Conservation (phyloP, 2,888 invertebrate genomes). For the Napeogenes inachia region DNA sequence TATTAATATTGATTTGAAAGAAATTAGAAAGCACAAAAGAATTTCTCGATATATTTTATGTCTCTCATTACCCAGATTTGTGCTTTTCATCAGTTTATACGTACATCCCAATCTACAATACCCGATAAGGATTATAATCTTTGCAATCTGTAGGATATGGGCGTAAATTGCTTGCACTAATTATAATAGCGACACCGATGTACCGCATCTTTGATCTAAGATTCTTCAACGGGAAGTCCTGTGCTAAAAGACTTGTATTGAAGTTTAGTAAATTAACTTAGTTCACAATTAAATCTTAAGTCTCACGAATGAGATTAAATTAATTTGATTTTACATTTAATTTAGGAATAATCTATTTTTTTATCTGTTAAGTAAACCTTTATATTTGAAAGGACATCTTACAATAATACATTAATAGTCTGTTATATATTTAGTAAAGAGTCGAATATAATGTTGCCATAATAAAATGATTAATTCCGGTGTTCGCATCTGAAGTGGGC, state of each 20-base stretch:
- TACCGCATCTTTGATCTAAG: conserved; percentile 36
- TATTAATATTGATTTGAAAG: conserved; percentile 12
- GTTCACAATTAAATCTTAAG: conserved; percentile 28
- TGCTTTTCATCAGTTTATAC: conserved; percentile 26
- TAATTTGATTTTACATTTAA: conserved; percentile 11
- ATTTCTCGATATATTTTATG: conserved; percentile 26
- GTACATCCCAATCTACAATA: conserved; percentile 11
- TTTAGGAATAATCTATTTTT: too few relatives aligned
- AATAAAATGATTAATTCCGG: conserved; percentile 24
- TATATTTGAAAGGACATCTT: too few relatives aligned
- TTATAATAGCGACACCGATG: conserved; percentile 3
- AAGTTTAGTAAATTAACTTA: conserved; percentile 31
- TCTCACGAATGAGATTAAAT: conserved; percentile 20
- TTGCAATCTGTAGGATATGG: neutral
- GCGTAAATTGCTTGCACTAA: conserved; percentile 5
- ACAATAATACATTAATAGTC: too few relatives aligned
- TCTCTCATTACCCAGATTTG: conserved; percentile 30
- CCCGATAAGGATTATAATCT: neutral
- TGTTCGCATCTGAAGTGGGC: conserved; percentile 12
- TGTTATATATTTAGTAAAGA: neutral
- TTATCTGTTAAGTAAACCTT: too few relatives aligned
- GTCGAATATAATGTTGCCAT: conserved; percentile 13
- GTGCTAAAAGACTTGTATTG: conserved; percentile 32
- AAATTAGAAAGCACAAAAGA: conserved; percentile 23
- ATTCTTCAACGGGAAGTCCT: conserved; percentile 38